Evolutionary conservation across 2,113 vertebrate genomes (phyloP), one percentile per base, ranked within the genome.

Genomic region (Ailuropoda melanoleuca): DNA sequence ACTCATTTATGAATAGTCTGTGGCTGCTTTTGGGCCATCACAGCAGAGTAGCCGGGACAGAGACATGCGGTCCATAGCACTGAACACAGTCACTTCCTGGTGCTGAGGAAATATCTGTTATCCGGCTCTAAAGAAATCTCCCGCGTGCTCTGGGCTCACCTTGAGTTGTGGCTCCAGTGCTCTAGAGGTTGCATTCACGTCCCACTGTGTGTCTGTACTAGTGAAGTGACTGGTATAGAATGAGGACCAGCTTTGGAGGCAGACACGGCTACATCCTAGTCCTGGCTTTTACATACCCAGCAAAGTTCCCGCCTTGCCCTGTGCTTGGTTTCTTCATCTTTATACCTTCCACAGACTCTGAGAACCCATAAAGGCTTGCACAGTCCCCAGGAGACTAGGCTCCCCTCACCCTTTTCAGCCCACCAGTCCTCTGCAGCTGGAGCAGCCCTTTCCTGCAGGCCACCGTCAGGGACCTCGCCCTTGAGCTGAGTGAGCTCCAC

Each of bases 391-490:
- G 62, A 91, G 23, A 72, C 1, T 21, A 77, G 46, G 37, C 86
- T 18, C 50, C 21, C 11, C 26, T 86, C 31, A 14, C 48, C 56
- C 13, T 46, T n/a, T 14, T 13, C 31, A 68, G 31, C 19, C 29
- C n/a, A 55, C 70, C 6, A 21, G n/a, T n/a, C 13, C 17, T 12
- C 39, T 24, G 46, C 12, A 53, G n/a, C 88, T 87, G 39, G 84
- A 95, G 50, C 81, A 62, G 18, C 88, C 26, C 55, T 90, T 90
- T 78, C 62, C 88, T 90, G 31, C 55, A 90, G 84, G 68, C 58
- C 50, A 24, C 0, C 3, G 0, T 48, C 3, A 1, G 18, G 6
- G 15, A 12, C 46, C 29, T 81, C 21, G 7, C 29, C 3, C 53
- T 46, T 15, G 17, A 58, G 29, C 68, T 26, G 53, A 87, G 26